These are phyloP conservation scores for Zaprionus obscuricornis DNA, from an alignment of 2,888 invertebrate genomes.

Conservation along the genomic window DNA sequence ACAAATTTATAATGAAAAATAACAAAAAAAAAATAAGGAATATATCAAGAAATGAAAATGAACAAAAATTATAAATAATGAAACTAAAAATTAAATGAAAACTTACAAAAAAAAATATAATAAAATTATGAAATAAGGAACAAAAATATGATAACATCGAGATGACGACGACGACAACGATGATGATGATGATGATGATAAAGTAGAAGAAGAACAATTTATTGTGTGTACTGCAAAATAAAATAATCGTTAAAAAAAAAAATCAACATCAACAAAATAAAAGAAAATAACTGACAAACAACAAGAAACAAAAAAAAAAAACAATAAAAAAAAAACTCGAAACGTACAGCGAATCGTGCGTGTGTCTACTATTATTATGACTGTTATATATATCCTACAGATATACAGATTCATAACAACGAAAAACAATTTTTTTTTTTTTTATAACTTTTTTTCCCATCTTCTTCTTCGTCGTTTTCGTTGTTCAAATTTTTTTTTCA, in stretches of 20 bases:
- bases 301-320: constrained; percentile 4
- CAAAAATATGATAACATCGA: too few species aligned
- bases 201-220: too few species aligned
- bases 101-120: not conserved
- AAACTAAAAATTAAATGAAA: constrained; percentile 2
- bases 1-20: constrained; percentile 5
- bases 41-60: constrained; percentile 14
- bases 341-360: constrained; percentile 21
- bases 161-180: too few species aligned
- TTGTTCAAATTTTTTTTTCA: too few species aligned
- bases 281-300: constrained; percentile 1
- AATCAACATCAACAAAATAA: constrained; percentile 6
- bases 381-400: not conserved
- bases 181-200: too few species aligned
- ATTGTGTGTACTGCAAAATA: too few species aligned
- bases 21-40: constrained; percentile 12
- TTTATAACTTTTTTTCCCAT: too few species aligned
- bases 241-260: too few species aligned
- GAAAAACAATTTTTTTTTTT: constrained; percentile 4
- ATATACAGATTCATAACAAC: not conserved
- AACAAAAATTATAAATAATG: not conserved
- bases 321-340: constrained; percentile 4
- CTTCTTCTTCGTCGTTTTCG: too few species aligned
- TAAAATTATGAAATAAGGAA: constrained; percentile 6
- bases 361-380: constrained; percentile 22